A percentile compares a stretch with the other conserved stretches of the same genome.
These are phyloP conservation scores for Tachina lurida DNA, from an alignment of 2,888 invertebrate species.

Conservation along the genomic window DNA sequence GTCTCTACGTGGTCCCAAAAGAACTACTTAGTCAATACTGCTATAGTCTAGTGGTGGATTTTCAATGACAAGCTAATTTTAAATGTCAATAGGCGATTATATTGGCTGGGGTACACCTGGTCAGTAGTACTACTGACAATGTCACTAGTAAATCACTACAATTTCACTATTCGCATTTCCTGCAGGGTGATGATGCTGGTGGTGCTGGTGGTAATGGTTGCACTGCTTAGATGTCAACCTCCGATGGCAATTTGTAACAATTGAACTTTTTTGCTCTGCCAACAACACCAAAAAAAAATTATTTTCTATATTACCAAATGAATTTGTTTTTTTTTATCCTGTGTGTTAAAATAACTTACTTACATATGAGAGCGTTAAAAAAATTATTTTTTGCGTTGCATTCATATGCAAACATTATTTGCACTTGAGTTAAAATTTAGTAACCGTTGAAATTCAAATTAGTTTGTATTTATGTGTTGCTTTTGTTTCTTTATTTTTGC, in stretches of 20 bases:
- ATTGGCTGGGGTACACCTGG: too few species aligned
- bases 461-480: conserved; percentile 31
- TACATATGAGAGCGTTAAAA: conserved; percentile 38
- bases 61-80: too few species aligned
- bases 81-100: too few species aligned
- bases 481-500: neutral
- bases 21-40: too few species aligned
- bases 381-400: conserved; percentile 26
- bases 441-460: conserved; percentile 67
- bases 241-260: conserved; percentile 69
- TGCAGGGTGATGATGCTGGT: neutral
- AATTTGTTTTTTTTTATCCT: neutral
- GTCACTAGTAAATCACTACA: too few species aligned
- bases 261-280: conserved; percentile 57
- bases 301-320: neutral
- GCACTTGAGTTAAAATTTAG: conserved; percentile 67
- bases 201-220: conserved; percentile 21
- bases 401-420: conserved; percentile 58
- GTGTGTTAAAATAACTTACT: conserved; percentile 13
- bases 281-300: neutral
- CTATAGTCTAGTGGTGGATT: too few species aligned
- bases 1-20: too few species aligned
- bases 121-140: too few species aligned
- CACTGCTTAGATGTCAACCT: conserved; percentile 62
- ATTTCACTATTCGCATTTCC: too few species aligned